Evolutionary conservation across 1,140 invertebrate species (phyloP).

Genomic region (Trichogramma pretiosum): DNA sequence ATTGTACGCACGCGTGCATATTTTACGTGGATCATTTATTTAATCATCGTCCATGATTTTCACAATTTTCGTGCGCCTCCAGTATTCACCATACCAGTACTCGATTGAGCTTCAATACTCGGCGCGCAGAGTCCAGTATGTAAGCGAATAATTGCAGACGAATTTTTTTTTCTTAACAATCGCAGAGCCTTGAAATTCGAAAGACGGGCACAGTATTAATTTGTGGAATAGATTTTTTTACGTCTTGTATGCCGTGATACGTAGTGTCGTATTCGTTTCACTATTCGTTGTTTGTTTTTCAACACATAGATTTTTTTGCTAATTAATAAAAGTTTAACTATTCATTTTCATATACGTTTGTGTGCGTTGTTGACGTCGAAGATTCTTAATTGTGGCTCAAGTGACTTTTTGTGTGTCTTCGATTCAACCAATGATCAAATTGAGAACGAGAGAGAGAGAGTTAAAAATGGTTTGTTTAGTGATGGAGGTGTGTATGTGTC

Average conservation of each 20-base stretch:
- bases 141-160: too few relatives aligned
- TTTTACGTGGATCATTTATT: too few relatives aligned
- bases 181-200: background rate
- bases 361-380: background rate
- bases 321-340: background rate
- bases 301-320: background rate
- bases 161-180: constrained; percentile 2
- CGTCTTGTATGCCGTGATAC: too few relatives aligned
- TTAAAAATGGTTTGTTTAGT: too few relatives aligned
- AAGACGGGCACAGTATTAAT: constrained; percentile 12
- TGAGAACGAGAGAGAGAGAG: too few relatives aligned
- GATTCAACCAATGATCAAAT: too few relatives aligned
- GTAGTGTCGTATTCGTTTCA: constrained; percentile 1
- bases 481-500: too few relatives aligned
- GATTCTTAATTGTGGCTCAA: too few relatives aligned
- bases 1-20: background rate
- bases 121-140: too few relatives aligned
- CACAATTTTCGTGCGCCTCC: background rate
- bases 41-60: background rate
- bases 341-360: too few relatives aligned
- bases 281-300: background rate
- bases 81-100: constrained; percentile 9
- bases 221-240: constrained; percentile 14
- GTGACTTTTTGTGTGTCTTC: too few relatives aligned
- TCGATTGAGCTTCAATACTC: background rate